Evolutionary conservation across 2,113 vertebrate genomes (phyloP), one percentile per base, ranked within the genome.

Genomic region (Garra rufa): DNA sequence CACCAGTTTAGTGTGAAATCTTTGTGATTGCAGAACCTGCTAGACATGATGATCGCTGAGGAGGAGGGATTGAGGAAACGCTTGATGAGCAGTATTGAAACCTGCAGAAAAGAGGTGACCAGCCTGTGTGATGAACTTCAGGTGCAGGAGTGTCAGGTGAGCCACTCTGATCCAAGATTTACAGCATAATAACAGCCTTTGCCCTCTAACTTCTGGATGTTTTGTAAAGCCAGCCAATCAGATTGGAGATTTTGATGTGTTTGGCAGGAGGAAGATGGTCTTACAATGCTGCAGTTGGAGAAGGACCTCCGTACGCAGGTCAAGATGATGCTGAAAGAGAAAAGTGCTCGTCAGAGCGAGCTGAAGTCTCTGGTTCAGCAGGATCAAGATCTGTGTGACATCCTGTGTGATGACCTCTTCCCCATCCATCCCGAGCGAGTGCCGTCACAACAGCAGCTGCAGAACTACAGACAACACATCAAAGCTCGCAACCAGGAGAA

Each of bases 21-120:
- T 34, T 28, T 34, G 67, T 26, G 77, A 0, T 84, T 48, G 0
- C 83, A 99, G 97, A 87, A 89, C 6, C 94, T 99, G 43, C 89
- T 99, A 88, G 96, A 96, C 71, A 92, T 95, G 90, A 99, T 99
- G 97, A 96, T 99, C 0, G 91, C 91, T 0, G 98, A 99, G 83
- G 98, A 99, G 87, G 94, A 97, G 50, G 91, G 69, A 3, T 92
- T 99, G 63, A 96, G 94, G 88, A 94, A 94, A 9, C 92, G 95
- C 6, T 91, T 99, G 30, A 2, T 97, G 63, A 95, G 91, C 75
- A 97, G 91, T 89, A 97, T 98, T 0, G 87, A 92, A 0, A 0
- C 87, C 7, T 96, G 93, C 77, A 93, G 90, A 3, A 93, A 94
- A 43, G 96, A 98, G 74, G 88, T 97, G 1, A 84, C 61, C 0